Percentiles rank a stretch among this genome's conserved stretches.
These are phyloP conservation scores for Bucorvus abyssinicus DNA, from an alignment of 2,797 vertebrate species.

Conservation along the genomic window DNA sequence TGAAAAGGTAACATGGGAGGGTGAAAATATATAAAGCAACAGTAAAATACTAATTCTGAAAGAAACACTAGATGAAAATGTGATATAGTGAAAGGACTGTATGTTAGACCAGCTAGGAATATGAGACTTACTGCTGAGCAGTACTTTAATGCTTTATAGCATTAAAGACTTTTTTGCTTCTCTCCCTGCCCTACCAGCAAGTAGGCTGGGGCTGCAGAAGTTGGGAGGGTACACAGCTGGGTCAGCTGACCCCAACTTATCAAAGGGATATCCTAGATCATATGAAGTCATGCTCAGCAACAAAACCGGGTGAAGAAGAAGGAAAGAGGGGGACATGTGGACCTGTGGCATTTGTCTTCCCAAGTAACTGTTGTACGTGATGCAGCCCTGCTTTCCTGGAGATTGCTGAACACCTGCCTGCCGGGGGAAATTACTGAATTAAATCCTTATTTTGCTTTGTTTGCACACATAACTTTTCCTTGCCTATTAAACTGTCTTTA, in stretches of 20 bases:
- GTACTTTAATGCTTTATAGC: background rate
- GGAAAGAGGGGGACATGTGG: rapidly evolving
- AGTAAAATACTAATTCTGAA: background rate
- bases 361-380: too few species aligned
- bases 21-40: background rate
- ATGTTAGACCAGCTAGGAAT: background rate
- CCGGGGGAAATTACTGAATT: background rate
- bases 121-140: background rate
- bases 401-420: background rate
- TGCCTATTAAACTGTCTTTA: background rate
- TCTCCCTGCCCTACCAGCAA: background rate
- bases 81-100: background rate
- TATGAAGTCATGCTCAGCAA: background rate
- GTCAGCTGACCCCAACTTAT: background rate
- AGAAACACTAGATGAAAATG: background rate
- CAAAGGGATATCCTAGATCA: background rate
- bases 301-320: background rate
- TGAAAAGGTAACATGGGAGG: background rate
- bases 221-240: background rate
- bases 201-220: background rate
- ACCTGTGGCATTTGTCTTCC: background rate
- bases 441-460: background rate
- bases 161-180: background rate
- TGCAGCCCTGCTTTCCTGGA: background rate
- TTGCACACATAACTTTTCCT: background rate